A percentile compares a stretch with the other conserved stretches of the same genome.
Conservation (phyloP, 1,140 invertebrate species). For the Calliopsis andreniformis region DNA sequence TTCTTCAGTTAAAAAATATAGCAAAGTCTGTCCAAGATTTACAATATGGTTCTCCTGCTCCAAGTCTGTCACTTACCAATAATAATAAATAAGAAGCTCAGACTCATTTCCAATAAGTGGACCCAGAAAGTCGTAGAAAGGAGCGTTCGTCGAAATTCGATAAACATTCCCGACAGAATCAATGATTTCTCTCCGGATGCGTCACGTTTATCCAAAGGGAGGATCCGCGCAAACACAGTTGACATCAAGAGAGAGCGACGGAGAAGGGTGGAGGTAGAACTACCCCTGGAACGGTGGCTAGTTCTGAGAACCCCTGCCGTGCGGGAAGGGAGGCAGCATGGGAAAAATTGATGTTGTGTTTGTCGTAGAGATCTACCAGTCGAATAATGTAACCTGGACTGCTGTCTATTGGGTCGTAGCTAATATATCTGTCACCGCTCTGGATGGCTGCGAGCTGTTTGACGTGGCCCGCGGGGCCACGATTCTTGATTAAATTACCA, state of each 20-base stretch:
- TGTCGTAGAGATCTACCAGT: conserved; percentile 78
- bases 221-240: conserved; percentile 55
- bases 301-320: conserved; percentile 75
- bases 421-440: conserved; percentile 79
- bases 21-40: too few species aligned
- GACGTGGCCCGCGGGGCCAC: conserved; percentile 62
- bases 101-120: not conserved
- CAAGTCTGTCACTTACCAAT: too few species aligned
- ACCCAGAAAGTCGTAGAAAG: too few species aligned
- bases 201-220: conserved; percentile 64
- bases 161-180: conserved; percentile 46
- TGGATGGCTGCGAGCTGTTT: conserved; percentile 57
- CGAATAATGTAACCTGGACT: conserved; percentile 77
- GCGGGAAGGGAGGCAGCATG: conserved; percentile 67
- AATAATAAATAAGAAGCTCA: too few species aligned
- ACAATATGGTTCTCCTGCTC: too few species aligned
- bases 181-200: conserved; percentile 54
- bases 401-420: conserved; percentile 76
- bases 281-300: conserved; percentile 5
- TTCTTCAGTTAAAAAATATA: too few species aligned
- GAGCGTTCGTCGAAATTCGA: too few species aligned
- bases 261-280: not conserved
- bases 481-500: conserved; percentile 73
- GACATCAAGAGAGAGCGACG: conserved; percentile 10
- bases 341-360: conserved; percentile 81